A percentile compares a stretch with the other conserved stretches of the same genome.
phyloP scores from a whole-genome alignment of 1,140 invertebrate species.

The Chrysomallon squamiferum region DNA sequence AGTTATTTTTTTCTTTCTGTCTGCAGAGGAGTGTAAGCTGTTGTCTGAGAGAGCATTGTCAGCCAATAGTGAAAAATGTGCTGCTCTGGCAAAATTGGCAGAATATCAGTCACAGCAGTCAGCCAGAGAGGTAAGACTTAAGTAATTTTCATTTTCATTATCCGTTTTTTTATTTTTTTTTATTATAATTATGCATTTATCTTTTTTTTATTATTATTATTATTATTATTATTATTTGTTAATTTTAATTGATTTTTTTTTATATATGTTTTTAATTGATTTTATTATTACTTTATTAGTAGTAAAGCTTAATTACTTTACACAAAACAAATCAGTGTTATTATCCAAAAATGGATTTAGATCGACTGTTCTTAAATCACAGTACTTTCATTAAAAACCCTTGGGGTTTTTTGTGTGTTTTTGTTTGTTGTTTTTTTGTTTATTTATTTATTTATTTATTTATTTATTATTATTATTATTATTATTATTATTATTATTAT shows the following conservation, averaged over 20 bases:
- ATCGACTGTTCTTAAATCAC: too few species aligned
- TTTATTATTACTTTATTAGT: not conserved
- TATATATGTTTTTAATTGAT: not conserved
- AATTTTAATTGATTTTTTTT: not conserved
- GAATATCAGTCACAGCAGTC: constrained; percentile 82
- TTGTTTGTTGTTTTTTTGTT: too few species aligned
- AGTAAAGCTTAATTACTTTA: not conserved
- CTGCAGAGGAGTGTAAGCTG: constrained; percentile 60
- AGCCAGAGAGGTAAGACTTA: constrained; percentile 71
- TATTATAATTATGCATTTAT: not conserved
- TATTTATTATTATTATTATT: too few species aligned
- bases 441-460: too few species aligned
- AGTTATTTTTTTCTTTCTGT: constrained; percentile 12
- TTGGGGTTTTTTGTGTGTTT: too few species aligned
- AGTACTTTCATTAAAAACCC: too few species aligned
- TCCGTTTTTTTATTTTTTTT: too few species aligned
- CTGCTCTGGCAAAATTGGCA: constrained; percentile 79
- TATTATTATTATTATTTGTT: not conserved
- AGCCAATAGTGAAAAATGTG: constrained; percentile 73
- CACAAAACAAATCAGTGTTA: too few species aligned
- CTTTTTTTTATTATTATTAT: not conserved
- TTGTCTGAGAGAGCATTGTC: constrained; percentile 59
- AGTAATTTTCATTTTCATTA: too few species aligned
- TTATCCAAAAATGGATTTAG: too few species aligned
- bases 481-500: too few species aligned